Evolutionary conservation across 2,113 vertebrate genomes (phyloP), one percentile per base, ranked within the genome.

Genomic region (Psittacula cyanocephala): DNA sequence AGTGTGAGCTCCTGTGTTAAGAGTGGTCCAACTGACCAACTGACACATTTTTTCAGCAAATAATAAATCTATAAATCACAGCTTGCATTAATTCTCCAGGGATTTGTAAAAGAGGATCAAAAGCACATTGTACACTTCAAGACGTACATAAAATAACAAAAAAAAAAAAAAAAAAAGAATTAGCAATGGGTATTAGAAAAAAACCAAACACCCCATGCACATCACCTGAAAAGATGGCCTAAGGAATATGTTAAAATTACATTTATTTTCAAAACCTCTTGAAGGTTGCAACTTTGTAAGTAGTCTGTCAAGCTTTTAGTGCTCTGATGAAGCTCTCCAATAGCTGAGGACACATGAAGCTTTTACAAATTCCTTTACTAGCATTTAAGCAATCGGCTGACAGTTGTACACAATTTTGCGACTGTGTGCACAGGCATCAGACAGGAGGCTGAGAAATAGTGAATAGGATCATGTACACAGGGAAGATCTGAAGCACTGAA

Each of bases 331-430:
- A 71, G 59, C 44, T 81, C 70, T 57, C 17, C 67, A 39, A 3
- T 1, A 52, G 44, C 28, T n/a, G 10, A 59, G 31, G 15, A 60
- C 10, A 63, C 29, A 20, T 9, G 16, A 44, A n/a, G 31, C 8
- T 57, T 47, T 57, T n/a, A 75, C 55, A 76, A 43, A 29, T 10
- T 39, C 13, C 17, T 87, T 35, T 28, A 39, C 11, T 29, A 35
- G 4, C 37, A 44, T 78, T 80, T 35, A 68, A 23, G 35, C 59
- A 55, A 46, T 16, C 6, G 12, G 35, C 25, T 85, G 9, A 27
- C 17, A 71, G 69, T 1, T 50, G 23, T 22, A 69, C 37, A 17
- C 14, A 7, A 43, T 52, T 81, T 44, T 65, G 70, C 0, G 0
- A 41, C 62, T 1, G 5, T 3, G 9, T 17, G 7, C 7, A 1